Conservation (phyloP, 2,888 invertebrate genomes). For the Dorcus parallelipipedus region DNA sequence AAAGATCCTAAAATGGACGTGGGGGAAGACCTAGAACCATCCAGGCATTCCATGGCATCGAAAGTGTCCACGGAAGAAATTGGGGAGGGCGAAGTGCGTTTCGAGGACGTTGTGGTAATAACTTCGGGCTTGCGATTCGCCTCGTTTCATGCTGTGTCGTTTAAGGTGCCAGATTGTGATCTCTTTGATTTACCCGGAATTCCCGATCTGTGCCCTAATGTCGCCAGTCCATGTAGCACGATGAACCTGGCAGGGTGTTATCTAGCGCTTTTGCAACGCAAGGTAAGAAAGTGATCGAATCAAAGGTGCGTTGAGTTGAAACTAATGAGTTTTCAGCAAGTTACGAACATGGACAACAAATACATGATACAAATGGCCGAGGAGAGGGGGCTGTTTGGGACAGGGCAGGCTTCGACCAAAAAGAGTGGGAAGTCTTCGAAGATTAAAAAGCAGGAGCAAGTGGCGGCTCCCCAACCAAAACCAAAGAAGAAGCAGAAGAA, state of each 20-base stretch:
- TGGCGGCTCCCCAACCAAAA: slow-evolving; percentile 27
- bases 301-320: not conserved
- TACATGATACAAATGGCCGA: slow-evolving; percentile 84
- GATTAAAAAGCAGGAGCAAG: slow-evolving; percentile 43
- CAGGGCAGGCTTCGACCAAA: slow-evolving; percentile 42
- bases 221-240: slow-evolving; percentile 49
- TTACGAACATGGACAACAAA: slow-evolving; percentile 75
- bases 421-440: slow-evolving; percentile 43
- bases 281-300: slow-evolving; percentile 46
- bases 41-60: not conserved
- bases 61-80: slow-evolving; percentile 2
- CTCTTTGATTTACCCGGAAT: slow-evolving; percentile 63
- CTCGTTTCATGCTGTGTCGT: not conserved
- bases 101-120: slow-evolving; percentile 28
- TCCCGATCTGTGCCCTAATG: slow-evolving; percentile 57
- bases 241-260: slow-evolving; percentile 61
- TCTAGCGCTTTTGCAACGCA: slow-evolving; percentile 64
- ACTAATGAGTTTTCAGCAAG: slow-evolving; percentile 50
- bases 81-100: slow-evolving; percentile 19
- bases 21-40: not conserved
- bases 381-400: slow-evolving; percentile 70
- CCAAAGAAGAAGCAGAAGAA: slow-evolving; percentile 35
- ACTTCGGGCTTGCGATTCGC: slow-evolving; percentile 1
- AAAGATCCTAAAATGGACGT: slow-evolving; percentile 18
- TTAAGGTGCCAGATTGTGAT: slow-evolving; percentile 66